A percentile compares a stretch with the other conserved stretches of the same genome.
phyloP scores from a whole-genome alignment of 1,140 invertebrate species.

The Drosophila athabasca region DNA sequence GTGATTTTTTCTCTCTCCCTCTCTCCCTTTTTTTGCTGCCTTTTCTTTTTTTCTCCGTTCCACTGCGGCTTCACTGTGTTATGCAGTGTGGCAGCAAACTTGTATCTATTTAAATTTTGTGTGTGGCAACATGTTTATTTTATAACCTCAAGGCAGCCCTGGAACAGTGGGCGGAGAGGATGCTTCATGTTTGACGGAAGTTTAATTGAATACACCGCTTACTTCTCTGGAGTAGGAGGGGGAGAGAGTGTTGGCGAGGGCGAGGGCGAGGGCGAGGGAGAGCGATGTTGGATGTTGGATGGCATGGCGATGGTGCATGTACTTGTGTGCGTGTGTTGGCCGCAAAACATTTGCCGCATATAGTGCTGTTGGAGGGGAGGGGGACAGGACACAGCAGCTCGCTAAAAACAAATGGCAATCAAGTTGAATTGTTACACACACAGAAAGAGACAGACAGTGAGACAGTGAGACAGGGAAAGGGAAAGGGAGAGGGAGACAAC shows the following conservation, averaged over 20 bases:
- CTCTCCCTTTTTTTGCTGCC: slow-evolving; percentile 1
- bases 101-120: slow-evolving; percentile 83
- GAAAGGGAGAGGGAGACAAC: no score
- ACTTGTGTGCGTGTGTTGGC: slow-evolving; percentile 63
- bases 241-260: neutral
- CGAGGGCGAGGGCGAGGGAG: neutral
- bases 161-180: slow-evolving; percentile 4
- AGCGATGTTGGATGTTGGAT: no score
- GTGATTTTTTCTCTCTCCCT: slow-evolving; percentile 3
- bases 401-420: slow-evolving; percentile 79
- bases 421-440: slow-evolving; percentile 72
- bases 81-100: slow-evolving; percentile 74
- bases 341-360: slow-evolving; percentile 73
- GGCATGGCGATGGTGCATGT: no score
- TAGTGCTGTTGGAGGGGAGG: slow-evolving; percentile 1
- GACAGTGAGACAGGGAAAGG: neutral
- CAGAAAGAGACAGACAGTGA: neutral
- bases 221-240: slow-evolving; percentile 27
- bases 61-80: slow-evolving; percentile 77
- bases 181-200: slow-evolving; percentile 78
- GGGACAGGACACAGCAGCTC: slow-evolving; percentile 37
- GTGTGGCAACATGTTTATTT: slow-evolving; percentile 83
- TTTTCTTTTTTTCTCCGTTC: neutral
- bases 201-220: slow-evolving; percentile 82
- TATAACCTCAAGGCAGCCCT: slow-evolving; percentile 75